Evolutionary conservation across 2,888 invertebrate genomes (phyloP).

Genomic region (Teleogryllus oceanicus): DNA sequence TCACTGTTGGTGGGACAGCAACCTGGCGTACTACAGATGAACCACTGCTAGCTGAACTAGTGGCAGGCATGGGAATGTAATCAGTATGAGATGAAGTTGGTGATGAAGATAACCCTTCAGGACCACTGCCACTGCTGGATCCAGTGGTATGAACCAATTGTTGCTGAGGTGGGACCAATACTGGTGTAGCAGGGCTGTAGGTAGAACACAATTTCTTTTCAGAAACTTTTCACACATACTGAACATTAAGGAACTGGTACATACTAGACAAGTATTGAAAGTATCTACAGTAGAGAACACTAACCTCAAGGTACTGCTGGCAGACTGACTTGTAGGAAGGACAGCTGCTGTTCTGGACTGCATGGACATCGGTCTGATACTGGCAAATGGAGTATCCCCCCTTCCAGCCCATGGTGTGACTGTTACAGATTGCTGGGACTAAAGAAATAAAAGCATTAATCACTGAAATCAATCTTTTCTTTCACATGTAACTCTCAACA

Average conservation of each 20-base stretch:
- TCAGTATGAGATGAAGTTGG: slow-evolving; percentile 74
- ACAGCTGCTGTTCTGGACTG: slow-evolving; percentile 71
- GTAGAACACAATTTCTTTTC: neutral
- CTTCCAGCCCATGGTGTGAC: slow-evolving; percentile 62
- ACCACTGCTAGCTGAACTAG: slow-evolving; percentile 62
- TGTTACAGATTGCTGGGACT: slow-evolving; percentile 52
- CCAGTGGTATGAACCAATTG: slow-evolving; percentile 52
- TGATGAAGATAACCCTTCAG: slow-evolving; percentile 60
- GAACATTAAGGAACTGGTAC: no score
- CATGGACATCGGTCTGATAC: slow-evolving; percentile 85
- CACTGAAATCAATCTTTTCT: neutral
- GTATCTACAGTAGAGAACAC: neutral
- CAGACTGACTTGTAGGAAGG: slow-evolving; percentile 64
- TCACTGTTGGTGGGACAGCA: slow-evolving; percentile 32
- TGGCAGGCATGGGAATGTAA: slow-evolving; percentile 71
- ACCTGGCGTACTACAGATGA: slow-evolving; percentile 49
- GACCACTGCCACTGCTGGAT: slow-evolving; percentile 54
- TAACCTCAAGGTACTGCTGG: slow-evolving; percentile 46
- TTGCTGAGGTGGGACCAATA: slow-evolving; percentile 60
- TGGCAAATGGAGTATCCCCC: slow-evolving; percentile 78
- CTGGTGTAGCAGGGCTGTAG: slow-evolving; percentile 43
- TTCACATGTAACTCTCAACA: neutral
- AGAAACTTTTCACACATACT: no score
- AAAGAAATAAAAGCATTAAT: slow-evolving; percentile 29
- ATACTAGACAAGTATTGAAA: no score